Conservation (phyloP, 2,113 vertebrate genomes). For the Cygnus atratus region DNA sequence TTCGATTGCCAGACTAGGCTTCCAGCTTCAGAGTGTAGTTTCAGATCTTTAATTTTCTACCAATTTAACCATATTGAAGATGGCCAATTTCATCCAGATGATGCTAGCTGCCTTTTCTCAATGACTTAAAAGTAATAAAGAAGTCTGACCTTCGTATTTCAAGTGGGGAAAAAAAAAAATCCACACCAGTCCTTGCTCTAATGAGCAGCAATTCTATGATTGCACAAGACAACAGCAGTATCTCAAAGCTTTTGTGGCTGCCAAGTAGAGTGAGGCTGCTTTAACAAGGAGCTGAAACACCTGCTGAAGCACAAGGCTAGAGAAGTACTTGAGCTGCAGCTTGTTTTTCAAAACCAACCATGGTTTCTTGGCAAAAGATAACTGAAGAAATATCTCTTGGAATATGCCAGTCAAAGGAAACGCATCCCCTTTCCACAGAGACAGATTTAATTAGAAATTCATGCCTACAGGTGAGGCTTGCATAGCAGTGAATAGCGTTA, state of each 20-base stretch:
- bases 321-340: not conserved
- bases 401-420: not conserved
- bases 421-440: not conserved
- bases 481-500: not conserved
- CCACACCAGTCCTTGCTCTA: not conserved
- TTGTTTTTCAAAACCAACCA: not conserved
- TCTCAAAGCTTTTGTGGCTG: not conserved
- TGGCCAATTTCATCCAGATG: not conserved
- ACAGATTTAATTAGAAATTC: not conserved
- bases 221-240: not conserved
- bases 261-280: not conserved
- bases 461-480: not conserved
- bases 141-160: not conserved
- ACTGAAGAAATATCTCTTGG: not conserved
- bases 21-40: not conserved
- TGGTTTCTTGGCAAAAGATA: not conserved
- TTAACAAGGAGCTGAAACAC: not conserved
- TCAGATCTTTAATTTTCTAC: not conserved
- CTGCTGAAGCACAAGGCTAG: not conserved
- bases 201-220: not conserved
- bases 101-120: not conserved
- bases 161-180: not conserved
- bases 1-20: not conserved
- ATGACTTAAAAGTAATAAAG: not conserved
- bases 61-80: not conserved